Percentiles rank a stretch among this genome's conserved stretches.
Conservation (phyloP, 2,888 invertebrate species). For the Limenitis camilla region DNA sequence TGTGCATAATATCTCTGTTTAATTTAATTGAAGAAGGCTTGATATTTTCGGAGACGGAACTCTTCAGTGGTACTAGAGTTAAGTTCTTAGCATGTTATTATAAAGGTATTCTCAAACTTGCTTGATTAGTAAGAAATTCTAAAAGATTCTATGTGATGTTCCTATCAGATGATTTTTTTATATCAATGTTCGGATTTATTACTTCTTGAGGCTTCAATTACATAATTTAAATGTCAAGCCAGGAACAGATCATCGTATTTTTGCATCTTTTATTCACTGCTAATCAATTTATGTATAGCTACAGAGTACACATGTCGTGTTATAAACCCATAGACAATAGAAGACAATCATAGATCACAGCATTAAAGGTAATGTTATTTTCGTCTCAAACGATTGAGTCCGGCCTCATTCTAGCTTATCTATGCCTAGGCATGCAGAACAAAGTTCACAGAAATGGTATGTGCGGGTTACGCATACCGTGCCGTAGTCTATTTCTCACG, state of each 20-base stretch:
- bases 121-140: no score
- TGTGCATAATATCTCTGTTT: no score
- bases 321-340: slow-evolving; percentile 6
- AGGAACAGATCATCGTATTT: not conserved
- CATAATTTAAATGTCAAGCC: no score
- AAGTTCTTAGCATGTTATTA: no score
- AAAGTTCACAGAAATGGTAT: not conserved
- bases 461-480: slow-evolving; percentile 2
- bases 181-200: no score
- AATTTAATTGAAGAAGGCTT: no score
- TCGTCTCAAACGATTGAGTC: slow-evolving; percentile 9
- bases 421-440: slow-evolving; percentile 2
- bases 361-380: slow-evolving; percentile 12
- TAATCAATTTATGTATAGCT: not conserved
- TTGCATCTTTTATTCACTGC: not conserved
- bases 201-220: no score
- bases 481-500: slow-evolving; percentile 6
- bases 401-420: slow-evolving; percentile 10
- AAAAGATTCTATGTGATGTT: no score
- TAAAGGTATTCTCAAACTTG: no score
- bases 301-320: not conserved
- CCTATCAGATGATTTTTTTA: no score
- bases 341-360: not conserved
- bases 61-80: no score
- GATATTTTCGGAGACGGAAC: no score